A percentile compares a stretch with the other conserved stretches of the same genome.
phyloP scores from a whole-genome alignment of 1,140 invertebrate genomes.

The Nylanderia fulva region DNA sequence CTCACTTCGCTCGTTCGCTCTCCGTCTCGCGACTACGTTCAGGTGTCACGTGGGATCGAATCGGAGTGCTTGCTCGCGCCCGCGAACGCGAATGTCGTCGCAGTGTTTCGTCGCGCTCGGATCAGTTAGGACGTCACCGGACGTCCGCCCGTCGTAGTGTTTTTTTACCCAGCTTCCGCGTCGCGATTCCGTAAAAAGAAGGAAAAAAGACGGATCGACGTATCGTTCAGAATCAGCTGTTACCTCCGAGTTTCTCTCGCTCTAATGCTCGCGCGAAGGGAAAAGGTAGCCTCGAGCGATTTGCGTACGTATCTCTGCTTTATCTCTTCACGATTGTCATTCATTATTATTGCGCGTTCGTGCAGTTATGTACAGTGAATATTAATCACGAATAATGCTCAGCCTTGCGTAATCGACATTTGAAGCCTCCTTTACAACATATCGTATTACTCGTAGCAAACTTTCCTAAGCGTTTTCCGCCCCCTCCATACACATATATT shows the following conservation, averaged over 20 bases:
- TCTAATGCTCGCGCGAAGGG: slow-evolving; percentile 26
- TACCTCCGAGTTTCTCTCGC: background rate
- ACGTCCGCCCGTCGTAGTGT: background rate
- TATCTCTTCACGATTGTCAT: background rate
- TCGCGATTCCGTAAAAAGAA: background rate
- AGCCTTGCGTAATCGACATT: background rate
- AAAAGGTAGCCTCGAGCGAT: background rate
- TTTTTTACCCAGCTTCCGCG: background rate
- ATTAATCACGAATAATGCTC: background rate
- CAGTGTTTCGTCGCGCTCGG: slow-evolving; percentile 27
- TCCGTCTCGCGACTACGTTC: background rate
- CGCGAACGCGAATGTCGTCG: background rate
- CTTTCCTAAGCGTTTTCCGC: too few relatives aligned
- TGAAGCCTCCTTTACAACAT: background rate
- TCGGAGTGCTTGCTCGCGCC: slow-evolving; percentile 1
- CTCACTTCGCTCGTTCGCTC: background rate
- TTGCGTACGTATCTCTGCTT: slow-evolving; percentile 41
- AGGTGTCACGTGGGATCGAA: slow-evolving; percentile 4
- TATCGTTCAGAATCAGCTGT: too few relatives aligned
- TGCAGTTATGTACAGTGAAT: background rate
- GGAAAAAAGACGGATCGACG: background rate
- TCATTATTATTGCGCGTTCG: background rate
- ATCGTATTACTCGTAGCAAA: too few relatives aligned
- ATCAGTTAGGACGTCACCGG: background rate
- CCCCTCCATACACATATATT: background rate